Percentiles rank a stretch among this genome's conserved stretches.
Conservation (phyloP, 2,888 invertebrate genomes). For the Acholoe squamosa region DNA sequence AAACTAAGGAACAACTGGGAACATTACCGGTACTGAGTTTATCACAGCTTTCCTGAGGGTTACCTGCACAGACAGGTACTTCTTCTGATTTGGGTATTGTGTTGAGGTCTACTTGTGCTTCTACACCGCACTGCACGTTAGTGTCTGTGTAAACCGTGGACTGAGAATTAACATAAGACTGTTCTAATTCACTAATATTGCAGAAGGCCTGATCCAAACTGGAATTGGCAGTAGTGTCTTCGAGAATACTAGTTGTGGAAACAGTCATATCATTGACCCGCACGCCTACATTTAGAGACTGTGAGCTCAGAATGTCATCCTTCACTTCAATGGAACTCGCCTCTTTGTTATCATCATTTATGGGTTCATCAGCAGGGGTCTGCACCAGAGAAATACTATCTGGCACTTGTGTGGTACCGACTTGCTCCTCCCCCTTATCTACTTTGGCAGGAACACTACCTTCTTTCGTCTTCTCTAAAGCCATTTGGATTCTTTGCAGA, state of each 20-base stretch:
- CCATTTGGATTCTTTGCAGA: conserved; percentile 19
- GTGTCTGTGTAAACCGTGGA: background rate
- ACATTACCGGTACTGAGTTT: background rate
- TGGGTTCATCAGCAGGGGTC: background rate
- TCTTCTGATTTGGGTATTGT: background rate
- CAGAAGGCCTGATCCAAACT: background rate
- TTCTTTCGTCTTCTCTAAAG: background rate
- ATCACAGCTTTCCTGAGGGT: background rate
- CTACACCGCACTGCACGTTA: background rate
- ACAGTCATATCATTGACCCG: background rate
- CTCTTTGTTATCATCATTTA: background rate
- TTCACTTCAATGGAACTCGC: background rate
- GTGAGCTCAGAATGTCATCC: background rate
- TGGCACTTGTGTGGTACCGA: background rate
- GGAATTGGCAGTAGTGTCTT: background rate
- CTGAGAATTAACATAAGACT: background rate
- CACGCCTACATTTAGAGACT: background rate
- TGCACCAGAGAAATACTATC: background rate
- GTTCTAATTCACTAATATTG: background rate
- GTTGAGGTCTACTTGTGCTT: background rate
- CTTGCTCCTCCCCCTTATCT: background rate
- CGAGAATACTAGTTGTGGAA: background rate
- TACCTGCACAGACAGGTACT: background rate
- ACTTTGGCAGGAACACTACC: background rate
- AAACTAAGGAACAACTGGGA: background rate